These are phyloP conservation scores for Melanerpes formicivorus DNA, from an alignment of 2,113 vertebrate genomes.

Conservation along the genomic window DNA sequence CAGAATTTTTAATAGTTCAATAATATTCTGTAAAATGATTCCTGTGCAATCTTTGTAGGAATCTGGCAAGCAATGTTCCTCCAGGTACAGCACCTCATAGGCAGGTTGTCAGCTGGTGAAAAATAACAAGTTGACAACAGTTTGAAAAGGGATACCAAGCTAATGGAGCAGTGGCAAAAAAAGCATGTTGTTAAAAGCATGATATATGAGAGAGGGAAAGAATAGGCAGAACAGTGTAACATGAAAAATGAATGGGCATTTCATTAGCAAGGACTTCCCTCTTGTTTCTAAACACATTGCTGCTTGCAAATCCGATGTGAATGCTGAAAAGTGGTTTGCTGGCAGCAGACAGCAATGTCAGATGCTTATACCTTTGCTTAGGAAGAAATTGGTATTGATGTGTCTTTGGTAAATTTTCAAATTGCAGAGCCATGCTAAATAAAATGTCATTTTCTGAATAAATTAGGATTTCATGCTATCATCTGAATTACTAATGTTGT, in stretches of 20 bases:
- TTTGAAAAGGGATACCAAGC: constrained; percentile 49
- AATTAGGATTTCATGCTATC: constrained; percentile 72
- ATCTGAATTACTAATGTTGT: constrained; percentile 67
- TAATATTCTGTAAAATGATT: not conserved
- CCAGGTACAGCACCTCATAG: not conserved
- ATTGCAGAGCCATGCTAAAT: constrained; percentile 74
- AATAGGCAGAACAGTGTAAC: constrained; percentile 32
- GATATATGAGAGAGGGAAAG: constrained; percentile 40
- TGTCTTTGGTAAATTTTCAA: constrained; percentile 66
- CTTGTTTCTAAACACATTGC: not conserved
- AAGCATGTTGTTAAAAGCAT: constrained; percentile 55
- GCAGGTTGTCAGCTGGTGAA: constrained; percentile 31
- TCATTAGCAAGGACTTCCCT: constrained; percentile 41
- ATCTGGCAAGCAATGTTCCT: not conserved
- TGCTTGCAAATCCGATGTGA: constrained; percentile 9
- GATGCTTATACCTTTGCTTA: constrained; percentile 46
- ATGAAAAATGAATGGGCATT: constrained; percentile 60
- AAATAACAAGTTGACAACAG: constrained; percentile 51
- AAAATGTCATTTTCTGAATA: constrained; percentile 81
- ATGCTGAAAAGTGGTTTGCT: constrained; percentile 27
- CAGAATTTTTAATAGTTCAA: not conserved
- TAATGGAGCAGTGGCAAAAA: constrained; percentile 62
- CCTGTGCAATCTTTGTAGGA: not conserved
- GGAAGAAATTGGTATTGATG: constrained; percentile 61
- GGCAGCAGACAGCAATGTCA: constrained; percentile 60